Conservation (phyloP, 2,888 invertebrate species). For the Tiliacea citrago region DNA sequence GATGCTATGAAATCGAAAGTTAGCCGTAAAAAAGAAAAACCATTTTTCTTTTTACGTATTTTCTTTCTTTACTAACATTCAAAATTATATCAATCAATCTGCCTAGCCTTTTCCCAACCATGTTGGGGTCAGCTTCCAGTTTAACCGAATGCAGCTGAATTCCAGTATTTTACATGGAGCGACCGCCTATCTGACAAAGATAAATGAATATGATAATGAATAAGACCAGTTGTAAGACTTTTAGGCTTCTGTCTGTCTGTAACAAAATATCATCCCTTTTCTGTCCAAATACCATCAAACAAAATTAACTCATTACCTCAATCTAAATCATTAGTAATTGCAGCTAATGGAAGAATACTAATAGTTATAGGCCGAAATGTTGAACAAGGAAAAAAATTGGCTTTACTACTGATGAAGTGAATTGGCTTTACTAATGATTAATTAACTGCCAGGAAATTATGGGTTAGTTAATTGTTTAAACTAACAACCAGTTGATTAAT, state of each 20-base stretch:
- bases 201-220: no score
- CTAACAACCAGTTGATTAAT: background rate
- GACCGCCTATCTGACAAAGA: background rate
- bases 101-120: background rate
- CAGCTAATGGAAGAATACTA: background rate
- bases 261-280: background rate
- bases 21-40: no score
- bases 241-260: background rate
- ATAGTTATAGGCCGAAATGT: background rate
- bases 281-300: background rate
- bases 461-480: background rate
- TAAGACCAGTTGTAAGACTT: background rate
- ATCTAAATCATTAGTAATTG: background rate
- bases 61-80: no score
- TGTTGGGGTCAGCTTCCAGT: background rate
- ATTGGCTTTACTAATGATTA: background rate
- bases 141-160: background rate
- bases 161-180: background rate
- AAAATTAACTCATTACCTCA: background rate
- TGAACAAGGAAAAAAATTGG: conserved; percentile 10
- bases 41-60: no score
- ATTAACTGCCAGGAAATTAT: conserved; percentile 6
- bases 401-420: conserved; percentile 7
- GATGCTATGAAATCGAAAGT: no score
- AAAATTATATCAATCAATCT: background rate